Evolutionary conservation across 1,140 invertebrate species (phyloP), one percentile per base, ranked within the genome.

Genomic region (Lucilia sericata): DNA sequence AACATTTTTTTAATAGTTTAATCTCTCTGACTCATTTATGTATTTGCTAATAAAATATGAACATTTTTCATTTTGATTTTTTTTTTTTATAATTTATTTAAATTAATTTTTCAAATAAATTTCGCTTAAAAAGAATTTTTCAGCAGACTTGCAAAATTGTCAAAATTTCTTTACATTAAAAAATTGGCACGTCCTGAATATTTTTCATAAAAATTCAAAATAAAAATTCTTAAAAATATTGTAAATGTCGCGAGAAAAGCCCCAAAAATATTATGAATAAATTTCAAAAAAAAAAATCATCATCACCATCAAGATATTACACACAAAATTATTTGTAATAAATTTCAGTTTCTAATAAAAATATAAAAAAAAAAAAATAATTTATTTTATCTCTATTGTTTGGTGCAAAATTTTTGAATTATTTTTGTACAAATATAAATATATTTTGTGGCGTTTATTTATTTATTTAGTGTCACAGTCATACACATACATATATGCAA

Each of bases 161-260:
- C 65, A 70, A 21, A 70, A 70, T 70, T 25, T 60, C n/a, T 70
- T 70, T 70, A 21, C 19, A 19, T 70, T 70, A 70, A 70, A 70
- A 70, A 70, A 70, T 70, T 70, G 65, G 65, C 65, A 70, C 65
- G 65, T 70, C 19, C 65, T 70, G 65, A 70, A 70, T 70, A 70
- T 21, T 70, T 70, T 70, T 70, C 65, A 70, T 70, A 70, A 70
- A 70, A 25, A 25, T 60, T 17, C 65, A 70, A 70, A 70, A 42
- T 0, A 70, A 4, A 70, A 70, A 70, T 21, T 2, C 21, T 21
- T 70, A 21, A 70, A 70, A 21, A 70, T 25, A 10, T 10, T 60
- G 5, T 70, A 21, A 70, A 70, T 21, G n/a, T 25, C 65, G 21
- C 25, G 9, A 70, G 21, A 70, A 70, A 25, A 70, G 3, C 14